phyloP scores from a whole-genome alignment of 2,888 invertebrate species.

The Galeruca laticollis region DNA sequence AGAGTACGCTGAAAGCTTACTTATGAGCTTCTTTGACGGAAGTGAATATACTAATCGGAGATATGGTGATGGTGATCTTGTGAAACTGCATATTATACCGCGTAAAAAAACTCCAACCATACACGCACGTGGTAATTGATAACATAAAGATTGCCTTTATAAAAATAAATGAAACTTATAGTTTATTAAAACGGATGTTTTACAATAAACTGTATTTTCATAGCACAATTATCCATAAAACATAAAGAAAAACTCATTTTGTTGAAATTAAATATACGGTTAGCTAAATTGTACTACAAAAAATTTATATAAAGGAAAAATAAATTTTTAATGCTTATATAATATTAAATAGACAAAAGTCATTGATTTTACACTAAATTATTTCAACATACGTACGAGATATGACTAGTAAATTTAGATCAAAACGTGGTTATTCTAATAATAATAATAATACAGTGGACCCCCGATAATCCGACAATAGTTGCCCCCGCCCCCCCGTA shows the following conservation, averaged over 20 bases:
- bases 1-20: too few relatives aligned
- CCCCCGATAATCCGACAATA: too few relatives aligned
- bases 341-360: conserved; percentile 17
- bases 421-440: conserved; percentile 2
- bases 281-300: conserved; percentile 2
- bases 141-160: conserved; percentile 26
- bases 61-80: too few relatives aligned
- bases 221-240: conserved; percentile 5
- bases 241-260: conserved; percentile 12
- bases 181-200: conserved; percentile 2
- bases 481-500: too few relatives aligned
- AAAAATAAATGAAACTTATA: conserved; percentile 21
- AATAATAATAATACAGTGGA: neutral
- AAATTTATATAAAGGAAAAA: neutral
- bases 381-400: neutral
- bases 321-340: conserved; percentile 12
- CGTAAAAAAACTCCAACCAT: conserved; percentile 21
- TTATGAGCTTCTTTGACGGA: too few relatives aligned
- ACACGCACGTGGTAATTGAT: conserved; percentile 8
- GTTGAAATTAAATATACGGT: neutral
- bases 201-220: neutral
- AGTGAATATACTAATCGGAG: too few relatives aligned
- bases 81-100: too few relatives aligned
- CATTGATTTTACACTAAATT: conserved; percentile 30
- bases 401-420: conserved; percentile 24